These are phyloP conservation scores for Girardinus metallicus DNA, from an alignment of 2,797 vertebrate species.

Conservation along the genomic window DNA sequence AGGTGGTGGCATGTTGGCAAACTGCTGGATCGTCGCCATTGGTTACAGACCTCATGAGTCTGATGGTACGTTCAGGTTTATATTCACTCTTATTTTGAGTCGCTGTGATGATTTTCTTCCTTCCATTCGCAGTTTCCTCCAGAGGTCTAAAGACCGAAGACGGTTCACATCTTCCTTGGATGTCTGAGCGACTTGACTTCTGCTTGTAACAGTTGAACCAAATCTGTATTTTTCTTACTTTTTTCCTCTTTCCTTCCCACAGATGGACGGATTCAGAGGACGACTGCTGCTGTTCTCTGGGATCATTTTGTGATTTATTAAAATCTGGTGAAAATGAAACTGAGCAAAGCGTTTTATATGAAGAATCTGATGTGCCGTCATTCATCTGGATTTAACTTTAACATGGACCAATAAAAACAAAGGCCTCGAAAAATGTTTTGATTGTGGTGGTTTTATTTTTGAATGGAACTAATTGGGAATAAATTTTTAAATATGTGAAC, in stretches of 20 bases:
- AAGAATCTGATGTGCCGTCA: background rate
- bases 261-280: background rate
- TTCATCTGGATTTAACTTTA: background rate
- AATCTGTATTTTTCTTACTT: background rate
- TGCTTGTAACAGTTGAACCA: background rate
- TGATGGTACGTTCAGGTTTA: background rate
- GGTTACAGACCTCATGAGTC: background rate
- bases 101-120: constrained; percentile 78
- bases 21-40: no score
- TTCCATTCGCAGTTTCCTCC: constrained; percentile 95
- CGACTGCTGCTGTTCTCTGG: background rate
- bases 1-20: background rate
- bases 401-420: background rate
- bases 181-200: constrained; percentile 87
- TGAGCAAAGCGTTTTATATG: background rate
- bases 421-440: background rate
- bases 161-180: constrained; percentile 80
- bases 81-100: background rate
- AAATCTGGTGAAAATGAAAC: background rate
- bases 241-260: background rate
- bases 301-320: background rate
- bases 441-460: no score
- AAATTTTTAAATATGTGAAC: no score
- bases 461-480: no score
- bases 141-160: constrained; percentile 83